Conservation (phyloP, 92 coral and sea anemone genomes). For the Paramuricea clavata region DNA sequence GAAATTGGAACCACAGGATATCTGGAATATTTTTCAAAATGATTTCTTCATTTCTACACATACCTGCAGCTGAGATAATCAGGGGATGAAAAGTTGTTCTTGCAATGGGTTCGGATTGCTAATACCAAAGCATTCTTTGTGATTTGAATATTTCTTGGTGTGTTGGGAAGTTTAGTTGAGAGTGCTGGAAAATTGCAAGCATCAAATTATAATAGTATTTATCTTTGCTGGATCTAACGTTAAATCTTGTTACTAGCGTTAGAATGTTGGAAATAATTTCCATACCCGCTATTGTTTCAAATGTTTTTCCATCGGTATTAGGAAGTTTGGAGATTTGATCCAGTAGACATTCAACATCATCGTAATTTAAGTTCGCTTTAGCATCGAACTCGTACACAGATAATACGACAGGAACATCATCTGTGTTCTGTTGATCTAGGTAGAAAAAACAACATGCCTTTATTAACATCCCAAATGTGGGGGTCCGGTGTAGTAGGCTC, state of each 20-base stretch:
- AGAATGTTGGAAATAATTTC: not conserved
- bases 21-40: not conserved
- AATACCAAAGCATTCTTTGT: slow-evolving; percentile 84
- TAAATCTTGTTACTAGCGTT: not conserved
- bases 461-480: too few species aligned
- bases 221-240: too few species aligned
- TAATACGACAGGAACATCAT: slow-evolving; percentile 80
- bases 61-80: slow-evolving; percentile 87
- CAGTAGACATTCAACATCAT: slow-evolving; percentile 76
- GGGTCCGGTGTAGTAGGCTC: too few species aligned
- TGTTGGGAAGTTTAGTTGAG: slow-evolving; percentile 81
- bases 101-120: slow-evolving; percentile 83
- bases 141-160: slow-evolving; percentile 74
- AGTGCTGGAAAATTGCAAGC: slow-evolving; percentile 66
- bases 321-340: slow-evolving; percentile 77
- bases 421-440: slow-evolving; percentile 47
- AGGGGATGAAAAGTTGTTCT: slow-evolving; percentile 42
- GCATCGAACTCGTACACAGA: slow-evolving; percentile 95
- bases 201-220: not conserved
- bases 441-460: not conserved
- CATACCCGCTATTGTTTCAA: slow-evolving; percentile 93
- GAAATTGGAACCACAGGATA: too few species aligned
- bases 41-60: not conserved
- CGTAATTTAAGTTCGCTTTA: slow-evolving; percentile 85
- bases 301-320: slow-evolving; percentile 80